Base-by-base conservation (phyloP, 2,113 vertebrate species). In the Protobothrops flavoviridis region DNA sequence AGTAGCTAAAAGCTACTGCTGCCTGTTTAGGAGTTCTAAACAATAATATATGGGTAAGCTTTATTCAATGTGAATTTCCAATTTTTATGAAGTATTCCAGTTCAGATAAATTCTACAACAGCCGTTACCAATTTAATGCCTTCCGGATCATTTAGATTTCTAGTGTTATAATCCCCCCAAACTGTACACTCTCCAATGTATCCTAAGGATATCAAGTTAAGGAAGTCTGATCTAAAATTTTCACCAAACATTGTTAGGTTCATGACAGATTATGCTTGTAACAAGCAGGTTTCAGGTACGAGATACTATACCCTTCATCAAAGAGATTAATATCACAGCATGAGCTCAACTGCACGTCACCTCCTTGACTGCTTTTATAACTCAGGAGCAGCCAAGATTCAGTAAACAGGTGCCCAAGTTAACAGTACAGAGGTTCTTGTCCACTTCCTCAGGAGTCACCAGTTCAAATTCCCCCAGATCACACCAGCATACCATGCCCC, bases 1-100 rank as follows among this genome's bases (percentile, higher is more conserved):
- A 94, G 94, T 92, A 95, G 48, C 61, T 69, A 89, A 94, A 92
- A 64, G 91, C 94, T 93, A 93, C 92, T 55, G 17, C 87, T 21
- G 13, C 52, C 52, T 55, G 29, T 53, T 87, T 81, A 43, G 17
- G 17, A 81, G 21, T 81, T 43, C 17, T 87, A 87, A 87, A 52
- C 12, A 24, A 52, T 50, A 81, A 39, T 81, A 20, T 81, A 43
- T 81, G 33, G 33, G 33, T 43, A 43, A 21, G 33, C 12, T 26
- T 50, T 50, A 50, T 87, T 12, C 85, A 50, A 6, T 50, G 24
- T 52, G 85, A 26, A 4, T 26, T 29, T 50, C 48, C 64, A 69
- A 13, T n/a, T 12, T 29, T 69, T 69, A 29, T 69, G 64, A 69
- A 69, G 9, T 13, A 69, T 69, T 26, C 64, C 85, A 87, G 0